Conservation (phyloP, 2,797 vertebrate species). For the Pelodytes ibericus region DNA sequence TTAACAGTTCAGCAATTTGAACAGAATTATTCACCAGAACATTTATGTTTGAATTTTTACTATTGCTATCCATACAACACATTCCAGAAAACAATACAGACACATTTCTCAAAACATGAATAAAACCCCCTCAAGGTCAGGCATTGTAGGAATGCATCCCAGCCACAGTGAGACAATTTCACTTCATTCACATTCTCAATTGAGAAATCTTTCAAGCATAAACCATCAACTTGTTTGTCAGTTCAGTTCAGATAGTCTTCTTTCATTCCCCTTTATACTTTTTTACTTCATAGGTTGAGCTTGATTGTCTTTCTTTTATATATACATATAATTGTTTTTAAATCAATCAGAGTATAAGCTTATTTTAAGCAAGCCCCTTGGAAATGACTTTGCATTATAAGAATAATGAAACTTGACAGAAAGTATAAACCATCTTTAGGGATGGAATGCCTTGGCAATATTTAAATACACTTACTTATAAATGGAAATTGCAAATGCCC, state of each 20-base stretch:
- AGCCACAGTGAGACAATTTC: constrained; percentile 60
- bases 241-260: constrained; percentile 54
- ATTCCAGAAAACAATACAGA: not conserved
- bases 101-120: not conserved
- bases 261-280: not conserved
- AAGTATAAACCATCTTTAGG: not conserved
- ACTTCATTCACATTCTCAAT: constrained; percentile 53
- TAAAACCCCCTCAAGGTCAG: constrained; percentile 67
- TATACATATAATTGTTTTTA: not conserved
- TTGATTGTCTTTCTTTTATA: not conserved
- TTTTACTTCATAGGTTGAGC: constrained; percentile 4
- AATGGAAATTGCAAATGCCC: not conserved
- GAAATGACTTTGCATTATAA: not conserved
- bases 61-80: not conserved
- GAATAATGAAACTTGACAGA: constrained; percentile 1
- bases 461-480: not conserved
- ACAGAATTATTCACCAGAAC: no score
- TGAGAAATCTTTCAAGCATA: constrained; percentile 69
- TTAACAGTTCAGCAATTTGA: no score
- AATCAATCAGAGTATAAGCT: not conserved
- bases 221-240: constrained; percentile 68
- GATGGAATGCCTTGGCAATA: not conserved
- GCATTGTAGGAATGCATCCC: constrained; percentile 37
- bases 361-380: not conserved
- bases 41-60: not conserved